Percentiles rank a stretch among this genome's conserved stretches.
Evolutionary conservation across 2,888 invertebrate genomes (phyloP).

Genomic region (Agrenia bidenticulata): DNA sequence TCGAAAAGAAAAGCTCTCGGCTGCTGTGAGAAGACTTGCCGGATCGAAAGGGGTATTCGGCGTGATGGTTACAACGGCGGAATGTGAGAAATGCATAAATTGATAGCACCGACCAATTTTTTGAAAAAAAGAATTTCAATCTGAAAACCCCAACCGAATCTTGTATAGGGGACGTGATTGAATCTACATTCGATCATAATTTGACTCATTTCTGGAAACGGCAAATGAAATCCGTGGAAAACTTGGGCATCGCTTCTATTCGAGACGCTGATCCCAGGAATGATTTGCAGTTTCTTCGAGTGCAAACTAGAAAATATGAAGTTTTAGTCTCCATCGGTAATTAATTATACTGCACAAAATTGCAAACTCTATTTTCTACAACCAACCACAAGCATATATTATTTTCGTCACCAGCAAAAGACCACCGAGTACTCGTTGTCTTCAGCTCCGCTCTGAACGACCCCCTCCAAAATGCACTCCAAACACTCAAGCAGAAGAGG

Average conservation of each 20-base stretch:
- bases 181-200: slow-evolving; percentile 34
- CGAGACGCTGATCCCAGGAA: slow-evolving; percentile 36
- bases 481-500: slow-evolving; percentile 3
- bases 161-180: slow-evolving; percentile 31
- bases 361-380: neutral
- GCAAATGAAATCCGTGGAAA: slow-evolving; percentile 33
- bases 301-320: slow-evolving; percentile 34
- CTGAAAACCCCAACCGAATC: neutral
- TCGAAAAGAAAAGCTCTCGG: slow-evolving; percentile 8
- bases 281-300: slow-evolving; percentile 36
- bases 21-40: neutral
- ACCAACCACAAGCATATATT: neutral
- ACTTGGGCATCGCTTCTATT: slow-evolving; percentile 31
- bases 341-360: neutral
- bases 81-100: slow-evolving; percentile 3
- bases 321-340: slow-evolving; percentile 35
- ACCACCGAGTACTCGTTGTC: slow-evolving; percentile 35
- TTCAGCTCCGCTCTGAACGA: slow-evolving; percentile 25
- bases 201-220: slow-evolving; percentile 33
- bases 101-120: neutral
- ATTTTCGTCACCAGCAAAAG: slow-evolving; percentile 20
- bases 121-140: neutral
- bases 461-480: slow-evolving; percentile 16
- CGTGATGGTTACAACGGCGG: slow-evolving; percentile 14
- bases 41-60: slow-evolving; percentile 11